phyloP scores from a whole-genome alignment of 2,888 invertebrate species.

The Parnassius smintheus region DNA sequence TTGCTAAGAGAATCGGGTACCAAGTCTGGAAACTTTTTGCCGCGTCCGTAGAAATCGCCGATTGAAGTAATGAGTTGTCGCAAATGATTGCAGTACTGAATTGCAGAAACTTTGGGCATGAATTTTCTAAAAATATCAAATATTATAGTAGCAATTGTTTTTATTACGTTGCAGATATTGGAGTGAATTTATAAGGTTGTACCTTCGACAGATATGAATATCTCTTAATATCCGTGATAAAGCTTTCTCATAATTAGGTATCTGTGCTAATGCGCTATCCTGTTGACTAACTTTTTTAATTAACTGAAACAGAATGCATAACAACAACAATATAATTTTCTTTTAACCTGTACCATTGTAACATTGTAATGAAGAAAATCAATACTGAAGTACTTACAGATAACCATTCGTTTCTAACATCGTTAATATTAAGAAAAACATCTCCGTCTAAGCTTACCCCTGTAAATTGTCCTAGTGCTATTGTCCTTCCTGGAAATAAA shows the following conservation, averaged over 20 bases:
- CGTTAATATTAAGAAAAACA: slow-evolving; percentile 94
- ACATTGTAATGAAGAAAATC: background rate
- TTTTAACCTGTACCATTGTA: too few relatives aligned
- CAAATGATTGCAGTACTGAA: slow-evolving; percentile 91
- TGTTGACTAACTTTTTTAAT: slow-evolving; percentile 90
- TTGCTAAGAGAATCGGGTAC: slow-evolving; percentile 88
- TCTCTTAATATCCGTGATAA: slow-evolving; percentile 91
- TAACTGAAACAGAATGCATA: slow-evolving; percentile 74
- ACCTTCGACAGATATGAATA: slow-evolving; percentile 92
- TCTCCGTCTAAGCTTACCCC: slow-evolving; percentile 95
- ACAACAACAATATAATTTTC: too few relatives aligned
- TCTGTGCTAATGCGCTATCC: slow-evolving; percentile 85
- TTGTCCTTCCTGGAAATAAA: slow-evolving; percentile 83
- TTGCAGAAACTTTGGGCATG: slow-evolving; percentile 94
- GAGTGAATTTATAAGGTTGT: slow-evolving; percentile 34
- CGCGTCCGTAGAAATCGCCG: slow-evolving; percentile 82
- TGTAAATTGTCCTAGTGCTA: slow-evolving; percentile 94
- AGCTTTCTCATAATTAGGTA: slow-evolving; percentile 92
- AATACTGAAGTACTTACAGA: slow-evolving; percentile 83
- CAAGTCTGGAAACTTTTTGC: slow-evolving; percentile 83
- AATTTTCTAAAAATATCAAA: slow-evolving; percentile 84
- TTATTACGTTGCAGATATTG: background rate
- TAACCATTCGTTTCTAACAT: slow-evolving; percentile 96
- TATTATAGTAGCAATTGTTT: background rate
- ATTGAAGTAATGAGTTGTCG: slow-evolving; percentile 92